A percentile compares a stretch with the other conserved stretches of the same genome.
These are phyloP conservation scores for Heliconius hewitsoni DNA, from an alignment of 1,140 invertebrate genomes.

Conservation along the genomic window DNA sequence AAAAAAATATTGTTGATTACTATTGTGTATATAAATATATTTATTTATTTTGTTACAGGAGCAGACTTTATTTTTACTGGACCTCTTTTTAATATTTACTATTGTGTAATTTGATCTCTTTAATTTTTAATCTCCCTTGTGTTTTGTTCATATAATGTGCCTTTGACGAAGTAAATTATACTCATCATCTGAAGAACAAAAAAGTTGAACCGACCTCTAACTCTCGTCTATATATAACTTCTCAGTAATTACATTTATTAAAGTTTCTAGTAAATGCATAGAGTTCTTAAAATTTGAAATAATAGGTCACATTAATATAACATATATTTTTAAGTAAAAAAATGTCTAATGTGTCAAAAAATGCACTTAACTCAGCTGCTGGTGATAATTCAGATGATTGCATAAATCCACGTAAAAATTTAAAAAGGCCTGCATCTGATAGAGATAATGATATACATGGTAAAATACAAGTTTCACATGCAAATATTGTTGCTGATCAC, in stretches of 20 bases:
- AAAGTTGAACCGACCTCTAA: neutral
- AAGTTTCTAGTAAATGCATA: neutral
- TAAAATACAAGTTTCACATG: constrained; percentile 53
- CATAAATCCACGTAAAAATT: neutral
- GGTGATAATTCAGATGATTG: neutral
- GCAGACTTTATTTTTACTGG: neutral
- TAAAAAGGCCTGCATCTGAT: neutral
- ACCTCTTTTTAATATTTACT: neutral
- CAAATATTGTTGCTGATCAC: constrained; percentile 89
- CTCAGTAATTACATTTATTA: neutral
- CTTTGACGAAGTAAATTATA: neutral
- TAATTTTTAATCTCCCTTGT: too few species aligned
- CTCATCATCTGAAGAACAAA: neutral
- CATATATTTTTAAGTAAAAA: neutral
- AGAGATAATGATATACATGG: neutral
- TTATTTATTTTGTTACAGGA: neutral
- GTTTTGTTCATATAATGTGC: neutral
- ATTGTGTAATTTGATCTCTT: neutral
- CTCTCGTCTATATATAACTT: neutral
- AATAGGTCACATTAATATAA: neutral
- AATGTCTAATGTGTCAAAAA: neutral
- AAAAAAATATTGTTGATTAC: too few species aligned
- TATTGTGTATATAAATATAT: neutral
- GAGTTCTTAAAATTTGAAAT: too few species aligned
- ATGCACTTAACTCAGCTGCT: neutral